Evolutionary conservation across 2,888 invertebrate genomes (phyloP).

Genomic region (Priocnemis perturbator): DNA sequence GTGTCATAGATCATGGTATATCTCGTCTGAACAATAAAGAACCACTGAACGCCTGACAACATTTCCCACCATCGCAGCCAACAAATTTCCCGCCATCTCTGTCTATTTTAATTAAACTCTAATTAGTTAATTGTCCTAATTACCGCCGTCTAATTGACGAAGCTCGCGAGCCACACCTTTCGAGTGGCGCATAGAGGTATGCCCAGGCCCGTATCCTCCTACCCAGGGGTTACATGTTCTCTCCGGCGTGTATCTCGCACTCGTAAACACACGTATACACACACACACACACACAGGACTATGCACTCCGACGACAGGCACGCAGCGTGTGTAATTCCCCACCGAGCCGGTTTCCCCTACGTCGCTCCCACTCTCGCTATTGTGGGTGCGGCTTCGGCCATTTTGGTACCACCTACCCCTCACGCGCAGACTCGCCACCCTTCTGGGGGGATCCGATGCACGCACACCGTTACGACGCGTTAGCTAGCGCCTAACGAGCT

Average conservation of each 20-base stretch:
- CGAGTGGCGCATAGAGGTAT: slow-evolving; percentile 56
- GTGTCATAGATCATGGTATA: too few relatives aligned
- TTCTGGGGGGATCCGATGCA: slow-evolving; percentile 54
- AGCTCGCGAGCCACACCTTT: slow-evolving; percentile 55
- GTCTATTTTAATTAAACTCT: slow-evolving; percentile 36
- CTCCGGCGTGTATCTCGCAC: slow-evolving; percentile 8
- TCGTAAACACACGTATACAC: slow-evolving; percentile 15
- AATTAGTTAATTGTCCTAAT: slow-evolving; percentile 48
- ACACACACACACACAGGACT: slow-evolving; percentile 24
- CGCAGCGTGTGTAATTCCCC: slow-evolving; percentile 47
- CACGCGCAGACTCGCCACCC: slow-evolving; percentile 61
- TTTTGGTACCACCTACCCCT: slow-evolving; percentile 72
- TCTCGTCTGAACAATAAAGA: too few relatives aligned
- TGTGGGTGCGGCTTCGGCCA: slow-evolving; percentile 69
- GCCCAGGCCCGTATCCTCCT: slow-evolving; percentile 48
- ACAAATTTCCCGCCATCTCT: neutral
- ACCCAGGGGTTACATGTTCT: slow-evolving; percentile 50
- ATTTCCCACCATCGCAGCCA: too few relatives aligned
- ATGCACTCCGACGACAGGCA: slow-evolving; percentile 24
- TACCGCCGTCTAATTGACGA: slow-evolving; percentile 29
- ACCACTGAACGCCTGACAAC: too few relatives aligned
- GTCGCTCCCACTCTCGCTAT: slow-evolving; percentile 57
- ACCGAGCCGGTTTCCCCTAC: slow-evolving; percentile 60
- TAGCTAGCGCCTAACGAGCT: neutral
- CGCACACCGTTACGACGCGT: slow-evolving; percentile 42